Evolutionary conservation across 2,113 vertebrate genomes (phyloP), one percentile per base, ranked within the genome.

Genomic region (Myiozetetes cayanensis): DNA sequence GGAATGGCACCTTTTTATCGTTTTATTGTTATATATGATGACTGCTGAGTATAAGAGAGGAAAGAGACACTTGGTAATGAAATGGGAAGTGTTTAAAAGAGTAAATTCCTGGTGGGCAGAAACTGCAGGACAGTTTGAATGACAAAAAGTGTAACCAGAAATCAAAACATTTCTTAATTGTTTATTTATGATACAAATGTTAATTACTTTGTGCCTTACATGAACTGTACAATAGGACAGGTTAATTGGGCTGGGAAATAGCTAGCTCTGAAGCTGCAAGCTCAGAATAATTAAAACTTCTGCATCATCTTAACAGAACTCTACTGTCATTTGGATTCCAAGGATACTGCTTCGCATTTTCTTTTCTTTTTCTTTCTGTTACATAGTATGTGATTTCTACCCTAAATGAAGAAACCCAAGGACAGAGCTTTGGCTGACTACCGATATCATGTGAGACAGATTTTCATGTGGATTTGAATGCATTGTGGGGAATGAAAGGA

Each of bases 211-310:
- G 37, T 37, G 13, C 78, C 75, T 96, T 96, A 94, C 79, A 90
- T 56, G n/a, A 35, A 47, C 58, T 90, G 50, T 89, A 96, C 87
- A 96, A 97, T 91, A 65, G 59, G 75, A 79, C 90, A 96, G 68
- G 90, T 96, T 97, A 97, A 96, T 96, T 97, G 95, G 85, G 79
- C 86, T 97, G 86, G 90, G 87, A 95, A 93, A 90, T 83, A 87
- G 62, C 47, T 84, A 56, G 50, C 47, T 90, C 90, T 93, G 78
- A 96, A 96, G 58, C 78, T 94, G 66, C 70, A 97, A 91, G 62
- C 41, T 94, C 68, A 68, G 55, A 53, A 67, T 96, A 94, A 96
- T 95, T 96, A 96, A 95, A 96, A 84, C 30, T 80, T 58, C 86
- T 77, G 78, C 39, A 47, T 77, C 68, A 35, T 73, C 47, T 96